phyloP scores from a whole-genome alignment of 2,113 vertebrate species.

The Vulpes ferrilata region DNA sequence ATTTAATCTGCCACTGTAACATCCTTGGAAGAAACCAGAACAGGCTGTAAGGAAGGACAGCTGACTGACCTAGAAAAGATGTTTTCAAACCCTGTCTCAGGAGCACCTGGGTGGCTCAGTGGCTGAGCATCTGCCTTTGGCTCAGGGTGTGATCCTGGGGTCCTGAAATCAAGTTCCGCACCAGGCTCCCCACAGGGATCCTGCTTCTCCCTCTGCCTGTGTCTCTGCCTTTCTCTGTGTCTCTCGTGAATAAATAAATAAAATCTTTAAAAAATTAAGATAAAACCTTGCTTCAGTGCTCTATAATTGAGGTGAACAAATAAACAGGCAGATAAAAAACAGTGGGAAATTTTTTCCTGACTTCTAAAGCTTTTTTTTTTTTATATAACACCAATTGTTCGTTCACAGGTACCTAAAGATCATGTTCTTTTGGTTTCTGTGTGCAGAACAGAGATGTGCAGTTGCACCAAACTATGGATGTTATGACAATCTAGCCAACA shows the following conservation, averaged over 20 bases:
- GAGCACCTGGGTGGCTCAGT: too few species aligned
- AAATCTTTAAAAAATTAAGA: too few species aligned
- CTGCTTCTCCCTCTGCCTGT: too few species aligned
- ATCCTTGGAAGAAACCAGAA: constrained; percentile 43
- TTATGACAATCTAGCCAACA: background rate
- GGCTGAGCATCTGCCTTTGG: too few species aligned
- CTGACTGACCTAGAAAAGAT: constrained; percentile 46
- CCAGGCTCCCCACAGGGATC: too few species aligned
- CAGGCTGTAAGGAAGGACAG: background rate
- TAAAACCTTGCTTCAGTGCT: background rate
- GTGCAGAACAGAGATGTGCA: background rate
- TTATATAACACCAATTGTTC: background rate
- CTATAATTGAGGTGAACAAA: constrained; percentile 31
- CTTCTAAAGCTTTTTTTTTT: background rate
- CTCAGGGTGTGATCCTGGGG: too few species aligned
- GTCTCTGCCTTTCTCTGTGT: too few species aligned
- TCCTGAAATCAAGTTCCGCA: too few species aligned
- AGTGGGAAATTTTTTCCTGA: background rate
- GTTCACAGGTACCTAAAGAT: background rate
- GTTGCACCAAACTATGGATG: background rate
- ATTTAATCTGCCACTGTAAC: constrained; percentile 45
- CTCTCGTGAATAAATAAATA: too few species aligned
- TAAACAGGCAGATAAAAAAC: constrained; percentile 44
- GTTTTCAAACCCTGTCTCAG: background rate
- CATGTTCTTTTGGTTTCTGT: background rate